These are phyloP conservation scores for Drosophila lacertosa DNA, from an alignment of 1,140 invertebrate genomes.

Conservation along the genomic window DNA sequence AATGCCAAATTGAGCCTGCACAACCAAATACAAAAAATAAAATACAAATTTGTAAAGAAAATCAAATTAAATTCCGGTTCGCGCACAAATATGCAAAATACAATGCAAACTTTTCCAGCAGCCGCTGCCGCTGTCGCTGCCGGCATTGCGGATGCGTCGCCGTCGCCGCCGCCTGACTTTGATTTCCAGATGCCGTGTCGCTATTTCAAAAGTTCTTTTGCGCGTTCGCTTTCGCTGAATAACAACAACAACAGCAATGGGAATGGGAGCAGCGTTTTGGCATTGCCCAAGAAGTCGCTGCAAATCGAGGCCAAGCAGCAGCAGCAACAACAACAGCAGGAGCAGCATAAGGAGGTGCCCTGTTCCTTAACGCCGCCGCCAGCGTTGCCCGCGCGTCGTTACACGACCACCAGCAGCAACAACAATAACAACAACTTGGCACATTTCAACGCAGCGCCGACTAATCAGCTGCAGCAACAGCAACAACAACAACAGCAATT, in stretches of 20 bases:
- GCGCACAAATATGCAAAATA: constrained; percentile 33
- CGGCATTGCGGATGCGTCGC: constrained; percentile 19
- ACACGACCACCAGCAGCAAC: constrained; percentile 45
- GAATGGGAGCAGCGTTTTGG: constrained; percentile 45
- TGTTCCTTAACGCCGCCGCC: constrained; percentile 59
- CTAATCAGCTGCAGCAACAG: constrained; percentile 52
- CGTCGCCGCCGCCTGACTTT: constrained; percentile 59
- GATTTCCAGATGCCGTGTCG: constrained; percentile 82
- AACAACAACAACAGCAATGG: constrained; percentile 50
- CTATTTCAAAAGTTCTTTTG: constrained; percentile 83
- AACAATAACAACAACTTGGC: constrained; percentile 54
- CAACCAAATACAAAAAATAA: constrained; percentile 16
- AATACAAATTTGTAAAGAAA: constrained; percentile 3
- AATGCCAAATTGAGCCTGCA: constrained; percentile 54
- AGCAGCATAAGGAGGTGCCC: constrained; percentile 35
- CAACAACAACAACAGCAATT: constrained; percentile 31
- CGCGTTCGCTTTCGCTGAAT: constrained; percentile 81
- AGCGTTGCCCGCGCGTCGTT: constrained; percentile 69
- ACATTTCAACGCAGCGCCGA: constrained; percentile 53
- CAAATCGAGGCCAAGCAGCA: constrained; percentile 56
- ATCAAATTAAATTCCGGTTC: constrained; percentile 17
- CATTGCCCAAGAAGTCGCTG: constrained; percentile 67
- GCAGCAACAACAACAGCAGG: constrained; percentile 34
- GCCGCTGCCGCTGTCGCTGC: constrained; percentile 10
- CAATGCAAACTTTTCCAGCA: constrained; percentile 45